Evolutionary conservation across 2,113 vertebrate species (phyloP).

Genomic region (Pleuronectes platessa): DNA sequence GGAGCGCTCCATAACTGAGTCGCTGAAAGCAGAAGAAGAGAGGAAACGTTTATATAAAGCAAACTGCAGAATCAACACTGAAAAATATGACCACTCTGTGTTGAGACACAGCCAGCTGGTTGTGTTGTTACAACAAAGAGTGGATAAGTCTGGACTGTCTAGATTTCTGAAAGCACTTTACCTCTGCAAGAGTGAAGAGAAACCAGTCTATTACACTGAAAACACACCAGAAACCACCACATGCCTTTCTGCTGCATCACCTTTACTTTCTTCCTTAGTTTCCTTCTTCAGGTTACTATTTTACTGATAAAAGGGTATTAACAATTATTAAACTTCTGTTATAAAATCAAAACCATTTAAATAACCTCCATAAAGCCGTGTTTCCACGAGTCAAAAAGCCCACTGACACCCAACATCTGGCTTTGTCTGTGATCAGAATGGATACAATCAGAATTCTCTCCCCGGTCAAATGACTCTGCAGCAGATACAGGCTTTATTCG

Average conservation of each 20-base stretch:
- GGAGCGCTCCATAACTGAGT: constrained; percentile 66
- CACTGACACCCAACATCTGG: too few relatives aligned
- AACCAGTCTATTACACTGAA: constrained; percentile 28
- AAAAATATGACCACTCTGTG: constrained; percentile 7
- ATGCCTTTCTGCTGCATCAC: neutral
- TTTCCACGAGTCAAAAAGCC: neutral
- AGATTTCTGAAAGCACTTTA: constrained; percentile 51
- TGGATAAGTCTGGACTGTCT: constrained; percentile 52
- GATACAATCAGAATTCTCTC: too few relatives aligned
- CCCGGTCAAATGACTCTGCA: too few relatives aligned
- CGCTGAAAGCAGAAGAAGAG: constrained; percentile 26
- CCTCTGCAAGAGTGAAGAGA: constrained; percentile 16
- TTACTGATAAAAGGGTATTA: neutral
- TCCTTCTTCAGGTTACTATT: neutral
- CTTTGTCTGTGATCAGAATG: too few relatives aligned
- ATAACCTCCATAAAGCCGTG: neutral
- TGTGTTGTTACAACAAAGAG: constrained; percentile 6
- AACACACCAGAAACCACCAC: constrained; percentile 20
- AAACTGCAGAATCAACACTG: neutral
- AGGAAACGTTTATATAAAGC: constrained; percentile 10
- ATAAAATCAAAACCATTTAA: neutral
- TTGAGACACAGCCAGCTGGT: neutral
- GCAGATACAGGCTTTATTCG: too few relatives aligned
- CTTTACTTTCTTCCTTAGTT: neutral
- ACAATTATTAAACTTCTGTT: neutral